These are phyloP conservation scores for Propithecus coquereli DNA, from an alignment of 2,113 vertebrate species.

Conservation along the genomic window DNA sequence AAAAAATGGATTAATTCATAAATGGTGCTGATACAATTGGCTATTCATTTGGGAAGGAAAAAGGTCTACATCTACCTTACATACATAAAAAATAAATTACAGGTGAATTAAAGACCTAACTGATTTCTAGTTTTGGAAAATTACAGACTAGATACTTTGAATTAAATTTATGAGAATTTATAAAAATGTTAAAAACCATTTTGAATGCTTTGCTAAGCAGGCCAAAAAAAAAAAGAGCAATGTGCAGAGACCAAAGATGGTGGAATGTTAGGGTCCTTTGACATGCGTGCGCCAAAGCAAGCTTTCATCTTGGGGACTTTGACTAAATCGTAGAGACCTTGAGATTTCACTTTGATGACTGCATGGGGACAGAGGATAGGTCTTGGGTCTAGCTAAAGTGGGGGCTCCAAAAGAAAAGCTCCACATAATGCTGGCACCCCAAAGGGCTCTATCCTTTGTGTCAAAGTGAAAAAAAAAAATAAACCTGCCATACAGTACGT, in stretches of 20 bases:
- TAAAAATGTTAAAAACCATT: neutral
- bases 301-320: neutral
- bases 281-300: neutral
- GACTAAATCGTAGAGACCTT: neutral
- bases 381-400: neutral
- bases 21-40: neutral
- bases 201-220: neutral
- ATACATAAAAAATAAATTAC: neutral
- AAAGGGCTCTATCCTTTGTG: neutral
- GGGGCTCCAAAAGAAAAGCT: neutral
- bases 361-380: too few relatives aligned
- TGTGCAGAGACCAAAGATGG: neutral
- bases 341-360: neutral
- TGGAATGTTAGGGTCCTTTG: neutral
- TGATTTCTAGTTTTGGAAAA: neutral
- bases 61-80: neutral
- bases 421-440: too few relatives aligned
- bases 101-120: neutral
- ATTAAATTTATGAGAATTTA: neutral
- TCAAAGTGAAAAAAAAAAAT: neutral
- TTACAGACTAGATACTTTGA: neutral
- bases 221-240: neutral
- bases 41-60: neutral
- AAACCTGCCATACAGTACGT: neutral
- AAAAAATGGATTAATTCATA: neutral